Percentiles rank a stretch among this genome's conserved stretches.
These are phyloP conservation scores for Cephus spinipes DNA, from an alignment of 2,888 invertebrate genomes.

Conservation along the genomic window DNA sequence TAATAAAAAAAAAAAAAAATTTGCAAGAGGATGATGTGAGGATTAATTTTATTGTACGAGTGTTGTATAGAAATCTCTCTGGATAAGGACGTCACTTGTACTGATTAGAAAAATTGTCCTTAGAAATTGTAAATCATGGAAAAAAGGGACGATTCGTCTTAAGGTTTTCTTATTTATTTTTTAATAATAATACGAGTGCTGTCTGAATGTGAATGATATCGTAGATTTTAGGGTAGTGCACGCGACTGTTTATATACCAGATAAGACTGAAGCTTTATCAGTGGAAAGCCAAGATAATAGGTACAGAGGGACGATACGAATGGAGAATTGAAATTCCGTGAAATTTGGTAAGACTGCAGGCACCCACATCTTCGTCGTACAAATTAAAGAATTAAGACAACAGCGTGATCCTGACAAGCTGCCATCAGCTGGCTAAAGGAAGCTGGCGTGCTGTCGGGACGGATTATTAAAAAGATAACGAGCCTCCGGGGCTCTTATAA, in stretches of 20 bases:
- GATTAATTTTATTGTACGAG: background rate
- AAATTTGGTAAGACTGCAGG: background rate
- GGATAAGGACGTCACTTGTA: background rate
- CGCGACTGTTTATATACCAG: background rate
- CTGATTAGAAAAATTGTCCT: background rate
- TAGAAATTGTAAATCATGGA: background rate
- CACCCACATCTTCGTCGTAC: background rate
- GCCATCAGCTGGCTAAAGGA: constrained; percentile 36
- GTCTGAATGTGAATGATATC: background rate
- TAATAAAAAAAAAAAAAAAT: background rate
- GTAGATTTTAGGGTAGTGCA: background rate
- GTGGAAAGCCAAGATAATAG: background rate
- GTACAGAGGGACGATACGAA: background rate
- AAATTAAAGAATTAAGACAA: constrained; percentile 51
- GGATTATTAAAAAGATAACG: constrained; percentile 64
- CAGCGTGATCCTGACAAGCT: constrained; percentile 62
- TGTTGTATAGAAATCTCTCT: background rate
- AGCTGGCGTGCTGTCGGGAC: constrained; percentile 52
- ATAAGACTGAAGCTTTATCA: background rate
- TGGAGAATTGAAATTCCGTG: background rate
- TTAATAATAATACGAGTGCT: background rate
- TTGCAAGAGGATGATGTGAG: background rate
- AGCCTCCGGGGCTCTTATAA: constrained; percentile 47
- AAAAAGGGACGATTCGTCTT: background rate
- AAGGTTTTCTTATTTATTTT: background rate